phyloP scores from a whole-genome alignment of 2,113 vertebrate species.

The Alligator mississippiensis region DNA sequence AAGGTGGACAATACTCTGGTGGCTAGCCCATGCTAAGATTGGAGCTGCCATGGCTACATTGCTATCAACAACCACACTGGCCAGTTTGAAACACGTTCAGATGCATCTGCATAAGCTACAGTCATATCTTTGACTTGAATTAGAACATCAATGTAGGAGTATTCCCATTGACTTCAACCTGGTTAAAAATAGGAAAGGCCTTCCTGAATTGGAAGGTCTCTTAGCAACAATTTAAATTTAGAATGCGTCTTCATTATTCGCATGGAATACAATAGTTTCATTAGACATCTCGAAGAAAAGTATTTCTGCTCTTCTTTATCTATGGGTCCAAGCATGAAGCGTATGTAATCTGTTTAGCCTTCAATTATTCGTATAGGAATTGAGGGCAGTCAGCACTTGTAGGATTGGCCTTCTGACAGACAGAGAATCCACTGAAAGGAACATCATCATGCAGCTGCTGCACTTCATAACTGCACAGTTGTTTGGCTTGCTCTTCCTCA shows the following conservation, averaged over 20 bases:
- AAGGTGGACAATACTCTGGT: not conserved
- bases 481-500: no score
- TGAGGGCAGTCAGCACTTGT: not conserved
- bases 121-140: no score
- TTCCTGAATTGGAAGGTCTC: not conserved
- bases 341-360: not conserved
- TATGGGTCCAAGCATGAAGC: not conserved
- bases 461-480: no score
- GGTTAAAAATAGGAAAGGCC: not conserved
- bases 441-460: not conserved
- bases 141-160: not conserved
- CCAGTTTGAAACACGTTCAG: no score
- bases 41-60: no score
- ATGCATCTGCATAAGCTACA: no score
- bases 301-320: not conserved
- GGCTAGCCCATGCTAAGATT: no score
- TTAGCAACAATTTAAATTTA: not conserved
- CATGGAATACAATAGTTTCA: accelerated
- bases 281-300: not conserved
- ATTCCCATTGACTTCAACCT: not conserved
- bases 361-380: not conserved
- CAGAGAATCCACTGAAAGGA: no score
- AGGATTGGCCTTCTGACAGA: not conserved
- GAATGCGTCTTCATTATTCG: not conserved
- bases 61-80: no score